Percentiles rank a stretch among this genome's conserved stretches.
Conservation (phyloP, 1,140 invertebrate genomes). For the Rhynchophorus ferrugineus region DNA sequence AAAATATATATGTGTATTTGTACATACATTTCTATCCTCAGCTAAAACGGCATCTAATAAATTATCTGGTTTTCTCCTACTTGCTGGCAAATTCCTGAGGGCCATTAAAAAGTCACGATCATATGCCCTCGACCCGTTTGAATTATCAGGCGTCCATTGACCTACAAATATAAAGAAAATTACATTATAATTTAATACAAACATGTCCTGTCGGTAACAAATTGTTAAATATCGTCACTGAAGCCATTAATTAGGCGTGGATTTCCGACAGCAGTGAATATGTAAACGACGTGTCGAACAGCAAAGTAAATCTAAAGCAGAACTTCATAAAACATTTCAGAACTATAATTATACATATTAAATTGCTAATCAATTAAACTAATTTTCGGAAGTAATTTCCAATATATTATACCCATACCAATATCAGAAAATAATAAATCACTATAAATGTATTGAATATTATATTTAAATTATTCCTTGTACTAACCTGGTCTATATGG, state of each 20-base stretch:
- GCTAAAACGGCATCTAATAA: constrained; percentile 37
- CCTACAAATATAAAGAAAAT: constrained; percentile 40
- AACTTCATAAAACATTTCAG: too few species aligned
- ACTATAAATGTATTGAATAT: too few species aligned
- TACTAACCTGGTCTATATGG: constrained; percentile 35
- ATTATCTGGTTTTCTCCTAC: constrained; percentile 64
- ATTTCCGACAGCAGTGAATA: too few species aligned
- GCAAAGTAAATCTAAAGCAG: too few species aligned
- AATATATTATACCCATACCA: background rate
- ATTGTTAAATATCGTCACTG: too few species aligned
- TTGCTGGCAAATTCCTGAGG: constrained; percentile 64
- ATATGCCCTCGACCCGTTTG: constrained; percentile 73
- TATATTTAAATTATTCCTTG: background rate
- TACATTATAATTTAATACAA: too few species aligned
- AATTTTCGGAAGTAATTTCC: background rate
- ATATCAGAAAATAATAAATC: too few species aligned
- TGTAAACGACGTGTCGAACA: too few species aligned
- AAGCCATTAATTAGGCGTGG: too few species aligned
- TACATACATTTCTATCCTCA: constrained; percentile 29
- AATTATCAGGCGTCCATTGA: constrained; percentile 82
- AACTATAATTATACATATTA: too few species aligned
- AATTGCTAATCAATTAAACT: background rate
- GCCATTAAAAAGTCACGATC: constrained; percentile 70
- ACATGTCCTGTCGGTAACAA: too few species aligned
- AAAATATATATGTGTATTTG: background rate